phyloP scores from a whole-genome alignment of 2,113 vertebrate species.

The Vombatus ursinus region DNA sequence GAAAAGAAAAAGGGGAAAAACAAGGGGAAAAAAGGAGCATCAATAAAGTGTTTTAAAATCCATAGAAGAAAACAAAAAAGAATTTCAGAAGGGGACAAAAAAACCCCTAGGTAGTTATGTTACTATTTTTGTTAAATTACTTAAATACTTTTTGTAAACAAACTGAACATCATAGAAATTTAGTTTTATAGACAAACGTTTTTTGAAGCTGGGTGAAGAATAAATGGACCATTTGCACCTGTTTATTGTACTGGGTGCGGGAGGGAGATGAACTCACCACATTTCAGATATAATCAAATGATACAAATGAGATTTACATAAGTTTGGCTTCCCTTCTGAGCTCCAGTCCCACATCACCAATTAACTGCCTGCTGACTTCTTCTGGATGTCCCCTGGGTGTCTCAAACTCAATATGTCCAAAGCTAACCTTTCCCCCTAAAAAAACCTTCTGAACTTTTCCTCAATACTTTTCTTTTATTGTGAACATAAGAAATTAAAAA shows the following conservation, averaged over 20 bases:
- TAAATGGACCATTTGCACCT: not conserved
- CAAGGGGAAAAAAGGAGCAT: not conserved
- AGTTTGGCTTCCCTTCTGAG: not conserved
- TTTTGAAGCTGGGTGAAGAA: not conserved
- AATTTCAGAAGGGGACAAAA: not conserved
- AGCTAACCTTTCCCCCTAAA: not conserved
- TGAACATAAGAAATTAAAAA: too few species aligned
- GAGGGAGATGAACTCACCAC: too few species aligned
- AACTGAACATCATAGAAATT: not conserved
- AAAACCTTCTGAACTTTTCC: not conserved
- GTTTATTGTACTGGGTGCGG: not conserved
- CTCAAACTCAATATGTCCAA: not conserved
- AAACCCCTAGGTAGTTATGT: not conserved
- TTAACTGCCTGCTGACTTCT: not conserved
- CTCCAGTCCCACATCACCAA: not conserved
- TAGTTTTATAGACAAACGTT: not conserved
- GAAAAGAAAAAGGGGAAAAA: not conserved
- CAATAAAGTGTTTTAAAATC: not conserved
- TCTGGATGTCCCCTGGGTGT: too few species aligned
- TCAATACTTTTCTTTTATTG: not conserved
- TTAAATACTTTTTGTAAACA: not conserved
- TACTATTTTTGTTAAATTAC: not conserved
- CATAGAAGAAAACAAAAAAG: not conserved
- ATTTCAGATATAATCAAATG: not conserved
- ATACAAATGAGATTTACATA: not conserved